Evolutionary conservation across 2,797 vertebrate genomes (phyloP), one percentile per base, ranked within the genome.

Genomic region (Gymnoscopelus braueri): DNA sequence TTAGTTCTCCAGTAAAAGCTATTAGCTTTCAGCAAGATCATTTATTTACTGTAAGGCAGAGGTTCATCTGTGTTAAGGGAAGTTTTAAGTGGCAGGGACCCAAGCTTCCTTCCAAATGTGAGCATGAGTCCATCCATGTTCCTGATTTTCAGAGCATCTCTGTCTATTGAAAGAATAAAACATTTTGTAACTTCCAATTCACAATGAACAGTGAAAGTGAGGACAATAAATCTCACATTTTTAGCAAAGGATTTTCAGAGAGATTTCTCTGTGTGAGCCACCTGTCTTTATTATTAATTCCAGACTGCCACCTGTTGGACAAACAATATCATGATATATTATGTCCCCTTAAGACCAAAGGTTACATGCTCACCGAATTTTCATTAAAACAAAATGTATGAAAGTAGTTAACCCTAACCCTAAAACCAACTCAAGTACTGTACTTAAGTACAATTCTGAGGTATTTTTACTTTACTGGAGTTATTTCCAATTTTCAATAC

Each of bases 271-370:
- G 32, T 35, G 44, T 49, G 39, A 64, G 3, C 59, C n/a, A 3
- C 55, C 49, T 65, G 29, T 48, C 61, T 69, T 9, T 65, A 82
- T 90, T 82, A 64, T 63, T 89, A 81, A 91, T 82, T 89, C 76
- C 84, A 93, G 84, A 91, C 89, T 91, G 93, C 93, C 92, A 93
- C 92, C 94, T 94, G 91, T 93, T 93, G 92, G 93, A 90, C 85
- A 88, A 88, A 88, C 23, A 60, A 19, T 69, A 69, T 74, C 65
- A 47, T 44, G 52, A 3, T 52, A 52, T 15, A 2, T 14, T 15
- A 52, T 15, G 50, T 52, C 15, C 15, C 14, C 4, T 14, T 52
- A 14, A 52, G 4, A 15, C 15, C 2, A n/a, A 15, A 52, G 15
- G 5, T 15, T 15, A 14, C 15, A 5, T 52, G 0, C 50, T 52